phyloP scores from a whole-genome alignment of 2,113 vertebrate species.

The Lepus europaeus region DNA sequence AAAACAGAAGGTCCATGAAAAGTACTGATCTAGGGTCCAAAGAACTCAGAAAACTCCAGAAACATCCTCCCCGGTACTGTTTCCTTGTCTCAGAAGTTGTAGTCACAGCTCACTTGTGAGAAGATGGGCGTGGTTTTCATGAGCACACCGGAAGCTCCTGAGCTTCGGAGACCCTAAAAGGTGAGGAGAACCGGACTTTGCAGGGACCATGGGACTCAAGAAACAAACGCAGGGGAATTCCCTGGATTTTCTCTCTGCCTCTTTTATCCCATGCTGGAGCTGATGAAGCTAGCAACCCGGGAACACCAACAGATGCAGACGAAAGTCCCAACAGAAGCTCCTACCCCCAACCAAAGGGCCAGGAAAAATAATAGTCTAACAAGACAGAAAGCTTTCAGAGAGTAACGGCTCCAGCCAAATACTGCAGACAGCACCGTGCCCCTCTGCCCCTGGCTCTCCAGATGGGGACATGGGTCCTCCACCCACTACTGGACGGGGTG shows the following conservation, averaged over 20 bases:
- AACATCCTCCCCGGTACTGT: neutral
- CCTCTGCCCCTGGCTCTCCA: neutral
- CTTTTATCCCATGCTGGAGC: neutral
- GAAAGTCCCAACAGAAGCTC: neutral
- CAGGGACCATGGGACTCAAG: neutral
- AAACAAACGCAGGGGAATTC: neutral
- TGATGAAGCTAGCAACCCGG: neutral
- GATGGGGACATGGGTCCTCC: neutral
- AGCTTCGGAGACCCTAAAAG: neutral
- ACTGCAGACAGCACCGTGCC: neutral
- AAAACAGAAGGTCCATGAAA: neutral
- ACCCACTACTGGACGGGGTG: neutral
- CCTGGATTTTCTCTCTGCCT: neutral
- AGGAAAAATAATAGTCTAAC: neutral
- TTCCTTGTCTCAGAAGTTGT: neutral
- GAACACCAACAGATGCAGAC: neutral
- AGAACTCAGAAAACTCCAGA: neutral
- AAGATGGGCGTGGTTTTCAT: neutral
- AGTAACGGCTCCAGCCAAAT: neutral
- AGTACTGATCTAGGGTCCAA: neutral
- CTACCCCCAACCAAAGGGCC: neutral
- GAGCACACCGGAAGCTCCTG: neutral
- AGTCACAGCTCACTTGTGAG: neutral
- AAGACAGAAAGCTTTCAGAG: neutral
- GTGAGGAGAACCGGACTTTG: neutral